Conservation (phyloP, 2,113 vertebrate species). For the Gulo gulo region DNA sequence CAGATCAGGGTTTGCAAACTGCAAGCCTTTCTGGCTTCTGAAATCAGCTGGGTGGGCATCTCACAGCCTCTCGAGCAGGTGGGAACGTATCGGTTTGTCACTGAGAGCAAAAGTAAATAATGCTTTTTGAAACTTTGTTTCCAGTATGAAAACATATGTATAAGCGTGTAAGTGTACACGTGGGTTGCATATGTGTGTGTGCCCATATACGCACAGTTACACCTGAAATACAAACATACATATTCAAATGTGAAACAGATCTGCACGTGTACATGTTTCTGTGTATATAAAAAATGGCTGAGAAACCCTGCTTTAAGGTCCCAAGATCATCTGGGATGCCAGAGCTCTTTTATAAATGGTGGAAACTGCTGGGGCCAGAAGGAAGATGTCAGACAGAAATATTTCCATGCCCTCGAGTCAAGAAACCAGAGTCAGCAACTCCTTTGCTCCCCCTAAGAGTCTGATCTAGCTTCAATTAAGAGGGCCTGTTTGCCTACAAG, state of each 20-base stretch:
- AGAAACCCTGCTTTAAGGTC: background rate
- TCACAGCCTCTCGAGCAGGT: background rate
- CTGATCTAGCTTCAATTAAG: too few relatives aligned
- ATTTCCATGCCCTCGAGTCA: too few relatives aligned
- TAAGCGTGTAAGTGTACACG: rapidly evolving
- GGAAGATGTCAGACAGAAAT: background rate
- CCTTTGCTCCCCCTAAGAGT: background rate
- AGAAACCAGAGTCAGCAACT: rapidly evolving
- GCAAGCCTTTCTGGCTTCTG: background rate
- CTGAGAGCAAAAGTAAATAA: background rate
- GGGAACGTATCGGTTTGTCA: too few relatives aligned
- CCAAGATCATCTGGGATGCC: rapidly evolving
- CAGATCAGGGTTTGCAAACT: background rate
- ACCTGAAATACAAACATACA: background rate
- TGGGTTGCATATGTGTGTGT: rapidly evolving
- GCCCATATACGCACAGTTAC: rapidly evolving
- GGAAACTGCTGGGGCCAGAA: background rate
- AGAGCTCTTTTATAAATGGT: too few relatives aligned
- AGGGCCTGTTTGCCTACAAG: background rate
- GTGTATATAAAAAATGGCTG: background rate
- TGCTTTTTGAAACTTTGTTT: background rate
- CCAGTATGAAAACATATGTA: background rate
- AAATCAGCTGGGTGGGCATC: background rate
- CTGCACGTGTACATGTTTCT: rapidly evolving
- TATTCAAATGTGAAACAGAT: background rate